Evolutionary conservation across 2,888 invertebrate species (phyloP).

Genomic region (Epistrophe grossulariae): DNA sequence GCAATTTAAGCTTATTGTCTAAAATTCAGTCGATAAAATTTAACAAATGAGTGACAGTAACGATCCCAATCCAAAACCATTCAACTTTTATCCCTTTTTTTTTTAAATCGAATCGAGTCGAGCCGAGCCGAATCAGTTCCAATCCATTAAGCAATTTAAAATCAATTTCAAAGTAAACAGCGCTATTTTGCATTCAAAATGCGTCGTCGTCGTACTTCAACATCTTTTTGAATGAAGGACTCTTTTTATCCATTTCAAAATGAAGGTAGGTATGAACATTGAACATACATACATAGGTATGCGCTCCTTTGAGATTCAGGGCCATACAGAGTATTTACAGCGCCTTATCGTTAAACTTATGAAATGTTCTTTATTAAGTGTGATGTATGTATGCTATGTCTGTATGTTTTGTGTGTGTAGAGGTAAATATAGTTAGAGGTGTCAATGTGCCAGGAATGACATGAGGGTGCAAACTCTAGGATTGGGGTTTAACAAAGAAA

Average conservation of each 20-base stretch:
- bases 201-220: slow-evolving; percentile 7
- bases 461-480: too few relatives aligned
- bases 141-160: slow-evolving; percentile 69
- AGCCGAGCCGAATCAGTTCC: slow-evolving; percentile 40
- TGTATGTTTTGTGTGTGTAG: too few relatives aligned
- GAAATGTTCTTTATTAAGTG: neutral
- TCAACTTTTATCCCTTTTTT: slow-evolving; percentile 18
- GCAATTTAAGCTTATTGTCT: slow-evolving; percentile 35
- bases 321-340: neutral
- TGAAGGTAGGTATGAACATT: neutral
- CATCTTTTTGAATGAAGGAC: slow-evolving; percentile 33
- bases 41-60: slow-evolving; percentile 14
- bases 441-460: too few relatives aligned
- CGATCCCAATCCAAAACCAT: slow-evolving; percentile 15
- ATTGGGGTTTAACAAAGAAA: too few relatives aligned
- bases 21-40: slow-evolving; percentile 33
- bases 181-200: slow-evolving; percentile 49
- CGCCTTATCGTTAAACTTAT: neutral
- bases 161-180: slow-evolving; percentile 51
- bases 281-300: too few relatives aligned
- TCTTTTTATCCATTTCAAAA: neutral
- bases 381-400: neutral
- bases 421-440: too few relatives aligned
- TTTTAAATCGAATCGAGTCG: neutral
- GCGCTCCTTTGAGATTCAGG: neutral